Conservation (phyloP, 53 echinoderm and acorn worm genomes). For the Stichopus horrens region DNA sequence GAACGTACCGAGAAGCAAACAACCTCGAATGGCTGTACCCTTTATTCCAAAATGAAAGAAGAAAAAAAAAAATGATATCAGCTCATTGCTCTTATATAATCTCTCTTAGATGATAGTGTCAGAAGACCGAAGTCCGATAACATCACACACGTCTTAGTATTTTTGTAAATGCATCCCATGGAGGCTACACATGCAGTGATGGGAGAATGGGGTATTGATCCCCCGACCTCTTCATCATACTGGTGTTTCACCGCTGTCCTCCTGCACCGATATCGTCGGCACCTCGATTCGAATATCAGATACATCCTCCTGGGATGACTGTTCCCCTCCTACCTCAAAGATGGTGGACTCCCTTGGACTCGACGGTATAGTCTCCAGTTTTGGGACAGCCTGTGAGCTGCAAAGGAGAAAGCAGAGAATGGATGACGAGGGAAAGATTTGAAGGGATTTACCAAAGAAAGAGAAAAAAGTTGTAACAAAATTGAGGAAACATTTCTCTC, state of each 20-base stretch:
- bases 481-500: too few species aligned
- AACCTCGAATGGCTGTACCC: too few species aligned
- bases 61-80: too few species aligned
- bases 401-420: background rate
- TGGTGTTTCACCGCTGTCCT: constrained; percentile 30
- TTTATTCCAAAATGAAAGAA: too few species aligned
- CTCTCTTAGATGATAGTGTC: too few species aligned
- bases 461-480: too few species aligned
- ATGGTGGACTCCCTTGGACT: constrained; percentile 55
- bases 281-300: constrained; percentile 26
- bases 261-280: constrained; percentile 22
- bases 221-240: constrained; percentile 27
- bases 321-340: constrained; percentile 36
- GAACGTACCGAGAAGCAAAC: too few species aligned
- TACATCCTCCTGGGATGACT: background rate
- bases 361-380: constrained; percentile 56
- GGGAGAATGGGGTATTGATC: background rate
- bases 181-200: background rate
- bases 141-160: background rate
- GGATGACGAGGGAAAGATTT: background rate
- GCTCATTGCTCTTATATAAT: too few species aligned
- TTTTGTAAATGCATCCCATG: background rate
- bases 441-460: too few species aligned
- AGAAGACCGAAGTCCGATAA: too few species aligned
- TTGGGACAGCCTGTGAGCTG: constrained; percentile 31